These are phyloP conservation scores for Neodontobutis hainanensis DNA, from an alignment of 2,113 vertebrate genomes.

Conservation along the genomic window DNA sequence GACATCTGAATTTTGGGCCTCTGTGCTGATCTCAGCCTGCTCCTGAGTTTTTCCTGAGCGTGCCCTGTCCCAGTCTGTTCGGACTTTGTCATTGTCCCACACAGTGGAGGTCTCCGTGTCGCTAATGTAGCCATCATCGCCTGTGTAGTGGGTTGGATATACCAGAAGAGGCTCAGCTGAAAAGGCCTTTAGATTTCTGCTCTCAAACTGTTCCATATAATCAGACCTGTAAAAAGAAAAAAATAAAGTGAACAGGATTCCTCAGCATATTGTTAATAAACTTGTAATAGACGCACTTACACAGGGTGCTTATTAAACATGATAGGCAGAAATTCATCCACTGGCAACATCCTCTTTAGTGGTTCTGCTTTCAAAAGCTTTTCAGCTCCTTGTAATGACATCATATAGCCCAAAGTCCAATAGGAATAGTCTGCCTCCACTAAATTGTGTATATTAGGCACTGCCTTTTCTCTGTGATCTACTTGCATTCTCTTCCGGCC, in stretches of 20 bases:
- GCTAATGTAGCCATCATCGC: constrained; percentile 88
- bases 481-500: constrained; percentile 94
- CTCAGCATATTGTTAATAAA: background rate
- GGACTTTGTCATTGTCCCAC: constrained; percentile 87
- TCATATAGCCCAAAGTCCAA: constrained; percentile 90
- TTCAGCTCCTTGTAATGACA: constrained; percentile 86
- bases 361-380: constrained; percentile 87
- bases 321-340: constrained; percentile 92
- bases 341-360: constrained; percentile 85
- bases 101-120: constrained; percentile 93
- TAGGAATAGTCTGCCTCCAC: constrained; percentile 93
- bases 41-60: constrained; percentile 87
- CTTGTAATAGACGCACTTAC: constrained; percentile 75
- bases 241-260: constrained; percentile 3
- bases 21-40: constrained; percentile 84
- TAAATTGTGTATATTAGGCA: constrained; percentile 86
- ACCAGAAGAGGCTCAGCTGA: constrained; percentile 90
- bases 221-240: constrained; percentile 74
- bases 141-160: constrained; percentile 91
- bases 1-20: constrained; percentile 89
- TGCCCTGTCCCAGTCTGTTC: constrained; percentile 90
- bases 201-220: constrained; percentile 87
- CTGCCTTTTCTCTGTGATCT: constrained; percentile 86
- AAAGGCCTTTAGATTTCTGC: constrained; percentile 85
- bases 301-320: constrained; percentile 94